Percentiles rank a stretch among this genome's conserved stretches.
phyloP scores from a whole-genome alignment of 2,888 invertebrate genomes.

The Andrena haemorrhoa region DNA sequence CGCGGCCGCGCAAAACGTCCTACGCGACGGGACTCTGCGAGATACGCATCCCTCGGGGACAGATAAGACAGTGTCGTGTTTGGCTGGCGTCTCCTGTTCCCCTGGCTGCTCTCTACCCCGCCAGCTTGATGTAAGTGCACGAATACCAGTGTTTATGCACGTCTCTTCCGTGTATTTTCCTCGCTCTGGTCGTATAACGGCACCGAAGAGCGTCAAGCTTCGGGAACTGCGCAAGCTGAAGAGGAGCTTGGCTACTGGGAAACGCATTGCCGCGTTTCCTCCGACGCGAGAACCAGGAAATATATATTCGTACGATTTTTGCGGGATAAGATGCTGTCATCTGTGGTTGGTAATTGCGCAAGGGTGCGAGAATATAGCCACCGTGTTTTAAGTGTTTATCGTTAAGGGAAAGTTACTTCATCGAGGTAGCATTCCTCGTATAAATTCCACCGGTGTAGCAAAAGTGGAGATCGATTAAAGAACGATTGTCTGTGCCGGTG shows the following conservation, averaged over 20 bases:
- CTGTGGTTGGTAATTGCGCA: no score
- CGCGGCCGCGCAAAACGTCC: conserved; percentile 31
- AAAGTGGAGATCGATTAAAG: no score
- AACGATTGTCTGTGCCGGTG: no score
- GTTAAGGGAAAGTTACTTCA: no score
- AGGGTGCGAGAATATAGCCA: no score
- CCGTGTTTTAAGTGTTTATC: no score
- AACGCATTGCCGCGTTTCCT: background rate
- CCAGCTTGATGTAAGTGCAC: conserved; percentile 24
- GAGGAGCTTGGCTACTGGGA: background rate
- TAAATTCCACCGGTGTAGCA: no score
- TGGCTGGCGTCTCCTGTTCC: conserved; percentile 46
- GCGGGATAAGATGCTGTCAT: no score
- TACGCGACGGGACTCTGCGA: conserved; percentile 66
- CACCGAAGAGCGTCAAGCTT: background rate
- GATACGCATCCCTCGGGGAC: conserved; percentile 69
- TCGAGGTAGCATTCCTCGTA: no score
- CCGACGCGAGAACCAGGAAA: background rate
- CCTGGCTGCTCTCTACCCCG: conserved; percentile 13
- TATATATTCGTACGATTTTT: no score
- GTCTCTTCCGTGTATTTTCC: background rate
- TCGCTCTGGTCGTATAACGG: background rate
- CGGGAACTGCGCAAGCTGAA: background rate
- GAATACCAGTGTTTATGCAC: conserved; percentile 29
- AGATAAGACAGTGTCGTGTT: conserved; percentile 64